phyloP scores from a whole-genome alignment of 1,140 invertebrate species.

The Habropoda laboriosa region DNA sequence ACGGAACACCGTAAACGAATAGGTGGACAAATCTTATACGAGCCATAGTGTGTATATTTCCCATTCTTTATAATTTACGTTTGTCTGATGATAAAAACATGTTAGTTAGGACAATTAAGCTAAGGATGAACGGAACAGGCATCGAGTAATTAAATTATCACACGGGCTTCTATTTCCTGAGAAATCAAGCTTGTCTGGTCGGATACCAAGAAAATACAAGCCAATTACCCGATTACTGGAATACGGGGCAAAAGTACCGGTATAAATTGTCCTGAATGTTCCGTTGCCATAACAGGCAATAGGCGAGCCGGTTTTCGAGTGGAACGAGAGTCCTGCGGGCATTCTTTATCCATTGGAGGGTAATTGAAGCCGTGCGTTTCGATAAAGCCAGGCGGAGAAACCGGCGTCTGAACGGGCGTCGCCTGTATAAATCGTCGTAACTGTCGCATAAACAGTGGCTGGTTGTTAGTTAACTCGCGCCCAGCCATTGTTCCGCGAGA shows the following conservation, averaged over 20 bases:
- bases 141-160: no score
- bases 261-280: neutral
- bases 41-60: no score
- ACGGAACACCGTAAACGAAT: no score
- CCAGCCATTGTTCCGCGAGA: neutral
- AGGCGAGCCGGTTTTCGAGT: neutral
- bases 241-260: conserved; percentile 10
- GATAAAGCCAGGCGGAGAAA: conserved; percentile 29
- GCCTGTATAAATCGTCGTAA: conserved; percentile 39
- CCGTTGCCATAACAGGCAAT: conserved; percentile 30
- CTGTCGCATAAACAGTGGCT: conserved; percentile 37
- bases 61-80: no score
- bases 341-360: conserved; percentile 22
- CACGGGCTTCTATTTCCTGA: no score
- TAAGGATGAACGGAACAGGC: no score
- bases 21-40: no score
- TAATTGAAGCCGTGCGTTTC: conserved; percentile 42
- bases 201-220: neutral
- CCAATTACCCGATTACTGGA: neutral
- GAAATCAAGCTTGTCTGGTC: neutral
- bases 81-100: no score
- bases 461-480: conserved; percentile 34
- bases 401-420: neutral
- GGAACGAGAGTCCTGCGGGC: conserved; percentile 12
- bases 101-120: no score